A percentile compares a stretch with the other conserved stretches of the same genome.
phyloP scores from a whole-genome alignment of 30 jellyfish, hydroid and myxozoan species.

The Turritopsis dohrnii region DNA sequence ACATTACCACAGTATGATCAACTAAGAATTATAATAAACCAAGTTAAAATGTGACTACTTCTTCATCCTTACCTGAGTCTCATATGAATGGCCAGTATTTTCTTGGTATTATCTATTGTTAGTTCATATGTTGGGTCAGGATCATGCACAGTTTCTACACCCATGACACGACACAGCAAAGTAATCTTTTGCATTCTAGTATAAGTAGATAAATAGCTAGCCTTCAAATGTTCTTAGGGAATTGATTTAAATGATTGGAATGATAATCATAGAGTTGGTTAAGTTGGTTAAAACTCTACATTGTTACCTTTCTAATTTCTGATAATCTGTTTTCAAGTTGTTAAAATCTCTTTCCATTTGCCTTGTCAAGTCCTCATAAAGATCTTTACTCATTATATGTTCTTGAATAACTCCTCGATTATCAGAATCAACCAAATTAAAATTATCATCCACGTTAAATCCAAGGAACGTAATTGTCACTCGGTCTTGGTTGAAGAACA shows the following conservation, averaged over 20 bases:
- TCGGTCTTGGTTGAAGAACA: constrained; percentile 53
- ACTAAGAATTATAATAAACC: too few relatives aligned
- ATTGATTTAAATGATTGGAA: neutral
- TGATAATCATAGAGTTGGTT: too few relatives aligned
- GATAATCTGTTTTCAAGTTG: constrained; percentile 1
- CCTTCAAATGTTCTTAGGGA: too few relatives aligned
- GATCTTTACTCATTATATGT: constrained; percentile 39
- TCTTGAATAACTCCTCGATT: constrained; percentile 14
- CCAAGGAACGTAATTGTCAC: constrained; percentile 46
- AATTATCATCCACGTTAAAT: constrained; percentile 28
- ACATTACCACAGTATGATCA: too few relatives aligned
- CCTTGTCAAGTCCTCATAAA: constrained; percentile 34
- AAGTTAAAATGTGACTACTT: too few relatives aligned
- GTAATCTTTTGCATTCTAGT: constrained; percentile 15
- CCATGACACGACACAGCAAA: constrained; percentile 50
- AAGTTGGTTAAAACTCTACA: too few relatives aligned
- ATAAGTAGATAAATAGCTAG: neutral
- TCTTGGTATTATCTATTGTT: constrained; percentile 60
- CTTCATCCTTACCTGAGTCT: constrained; percentile 54
- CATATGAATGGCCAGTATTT: constrained; percentile 68
- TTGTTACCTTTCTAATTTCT: neutral
- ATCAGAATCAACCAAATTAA: constrained; percentile 45
- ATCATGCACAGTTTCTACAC: constrained; percentile 36
- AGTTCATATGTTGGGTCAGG: constrained; percentile 66
- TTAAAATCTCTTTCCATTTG: constrained; percentile 25